A percentile compares a stretch with the other conserved stretches of the same genome.
phyloP scores from a whole-genome alignment of 2,113 vertebrate species.

The Campylomormyrus numenius region DNA sequence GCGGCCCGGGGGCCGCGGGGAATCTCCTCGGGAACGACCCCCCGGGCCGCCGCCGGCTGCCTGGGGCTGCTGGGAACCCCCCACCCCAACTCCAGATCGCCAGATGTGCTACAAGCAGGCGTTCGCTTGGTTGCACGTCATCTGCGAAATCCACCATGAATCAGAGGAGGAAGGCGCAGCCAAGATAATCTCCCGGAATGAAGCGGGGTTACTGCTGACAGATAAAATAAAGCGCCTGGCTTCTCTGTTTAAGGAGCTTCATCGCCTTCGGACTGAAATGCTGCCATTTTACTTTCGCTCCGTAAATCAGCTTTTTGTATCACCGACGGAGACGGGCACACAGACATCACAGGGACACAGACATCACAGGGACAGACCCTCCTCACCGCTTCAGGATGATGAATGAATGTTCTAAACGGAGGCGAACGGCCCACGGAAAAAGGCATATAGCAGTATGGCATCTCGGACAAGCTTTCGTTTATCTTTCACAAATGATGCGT shows the following conservation, averaged over 20 bases:
- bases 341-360: background rate
- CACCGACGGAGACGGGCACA: background rate
- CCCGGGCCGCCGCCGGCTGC: background rate
- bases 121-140: slow-evolving; percentile 14
- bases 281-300: background rate
- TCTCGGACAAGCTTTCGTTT: background rate
- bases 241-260: slow-evolving; percentile 5
- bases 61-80: background rate
- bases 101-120: slow-evolving; percentile 13
- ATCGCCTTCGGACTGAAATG: background rate
- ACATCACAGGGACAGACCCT: background rate
- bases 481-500: background rate
- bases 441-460: background rate
- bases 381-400: background rate
- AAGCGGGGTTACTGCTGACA: background rate
- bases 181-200: slow-evolving; percentile 12
- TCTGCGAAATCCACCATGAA: slow-evolving; percentile 10
- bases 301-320: background rate
- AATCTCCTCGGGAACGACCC: background rate
- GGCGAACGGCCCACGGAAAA: background rate
- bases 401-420: background rate
- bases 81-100: background rate
- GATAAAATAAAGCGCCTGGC: background rate
- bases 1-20: background rate
- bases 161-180: slow-evolving; percentile 1